Percentiles rank a stretch among this genome's conserved stretches.
Evolutionary conservation across 2,888 invertebrate species (phyloP).

Genomic region (Dichetophora obliterata): DNA sequence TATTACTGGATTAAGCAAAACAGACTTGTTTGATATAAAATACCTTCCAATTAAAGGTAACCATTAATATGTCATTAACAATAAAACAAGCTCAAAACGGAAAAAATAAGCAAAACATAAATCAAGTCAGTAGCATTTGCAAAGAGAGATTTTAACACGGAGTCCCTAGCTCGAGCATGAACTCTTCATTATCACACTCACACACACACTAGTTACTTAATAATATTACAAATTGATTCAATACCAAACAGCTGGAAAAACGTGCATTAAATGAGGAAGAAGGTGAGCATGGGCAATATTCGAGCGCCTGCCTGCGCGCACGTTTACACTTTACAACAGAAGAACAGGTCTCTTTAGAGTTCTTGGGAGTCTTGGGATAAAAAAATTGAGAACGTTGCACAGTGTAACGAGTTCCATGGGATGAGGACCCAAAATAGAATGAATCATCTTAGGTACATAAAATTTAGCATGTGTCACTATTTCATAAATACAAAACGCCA

Average conservation of each 20-base stretch:
- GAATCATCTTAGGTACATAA: too few relatives aligned
- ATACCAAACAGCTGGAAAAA: not conserved
- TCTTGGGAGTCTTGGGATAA: too few relatives aligned
- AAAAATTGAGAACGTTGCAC: too few relatives aligned
- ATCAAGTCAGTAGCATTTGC: not conserved
- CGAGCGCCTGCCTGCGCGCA: not conserved
- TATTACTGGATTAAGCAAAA: conserved; percentile 40
- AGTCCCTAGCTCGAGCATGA: not conserved
- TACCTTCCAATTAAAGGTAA: conserved; percentile 31
- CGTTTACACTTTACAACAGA: not conserved
- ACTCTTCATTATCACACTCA: not conserved
- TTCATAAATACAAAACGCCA: too few relatives aligned
- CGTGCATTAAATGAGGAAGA: not conserved
- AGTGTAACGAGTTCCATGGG: too few relatives aligned
- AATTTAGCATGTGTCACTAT: too few relatives aligned
- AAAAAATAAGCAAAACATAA: not conserved
- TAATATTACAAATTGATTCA: conserved; percentile 27
- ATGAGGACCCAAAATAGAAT: too few relatives aligned
- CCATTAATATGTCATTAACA: conserved; percentile 41
- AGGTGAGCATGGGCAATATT: not conserved
- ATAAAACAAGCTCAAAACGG: not conserved
- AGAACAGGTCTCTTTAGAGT: not conserved
- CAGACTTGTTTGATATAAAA: conserved; percentile 35
- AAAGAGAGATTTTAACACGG: not conserved
- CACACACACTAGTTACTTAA: not conserved